Percentiles rank a stretch among this genome's conserved stretches.
phyloP scores from a whole-genome alignment of 92 coral and sea anemone species.

The Siderastrea siderea region DNA sequence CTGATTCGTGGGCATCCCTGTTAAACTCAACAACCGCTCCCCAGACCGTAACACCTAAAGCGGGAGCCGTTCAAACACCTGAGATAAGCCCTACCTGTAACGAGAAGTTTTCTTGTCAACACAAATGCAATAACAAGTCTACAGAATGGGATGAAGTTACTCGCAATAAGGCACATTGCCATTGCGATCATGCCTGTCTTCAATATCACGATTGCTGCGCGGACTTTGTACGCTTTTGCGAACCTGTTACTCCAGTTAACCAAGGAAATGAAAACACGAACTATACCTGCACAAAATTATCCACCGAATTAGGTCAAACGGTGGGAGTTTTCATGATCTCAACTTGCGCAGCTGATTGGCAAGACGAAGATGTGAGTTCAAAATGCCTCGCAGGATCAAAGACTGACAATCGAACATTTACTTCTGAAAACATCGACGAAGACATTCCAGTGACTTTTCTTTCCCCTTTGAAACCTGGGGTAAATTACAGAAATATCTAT shows the following conservation, averaged over 20 bases:
- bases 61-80: neutral
- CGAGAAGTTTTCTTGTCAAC: conserved; percentile 22
- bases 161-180: conserved; percentile 62
- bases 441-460: conserved; percentile 64
- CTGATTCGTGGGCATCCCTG: neutral
- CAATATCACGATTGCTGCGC: conserved; percentile 80
- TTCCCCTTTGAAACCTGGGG: neutral
- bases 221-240: conserved; percentile 64
- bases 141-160: conserved; percentile 21
- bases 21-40: conserved; percentile 26
- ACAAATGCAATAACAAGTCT: conserved; percentile 48
- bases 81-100: neutral
- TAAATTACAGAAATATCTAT: conserved; percentile 70
- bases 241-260: neutral
- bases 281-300: conserved; percentile 41
- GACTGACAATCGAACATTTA: conserved; percentile 33
- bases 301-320: conserved; percentile 5
- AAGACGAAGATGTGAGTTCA: conserved; percentile 10
- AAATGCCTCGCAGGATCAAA: conserved; percentile 42
- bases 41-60: neutral
- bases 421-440: conserved; percentile 54
- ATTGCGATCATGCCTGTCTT: conserved; percentile 77
- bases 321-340: conserved; percentile 71
- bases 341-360: conserved; percentile 57
- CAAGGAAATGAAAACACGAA: neutral